These are phyloP conservation scores for Halictus quadricinctus DNA, from an alignment of 2,888 invertebrate genomes.

Conservation along the genomic window DNA sequence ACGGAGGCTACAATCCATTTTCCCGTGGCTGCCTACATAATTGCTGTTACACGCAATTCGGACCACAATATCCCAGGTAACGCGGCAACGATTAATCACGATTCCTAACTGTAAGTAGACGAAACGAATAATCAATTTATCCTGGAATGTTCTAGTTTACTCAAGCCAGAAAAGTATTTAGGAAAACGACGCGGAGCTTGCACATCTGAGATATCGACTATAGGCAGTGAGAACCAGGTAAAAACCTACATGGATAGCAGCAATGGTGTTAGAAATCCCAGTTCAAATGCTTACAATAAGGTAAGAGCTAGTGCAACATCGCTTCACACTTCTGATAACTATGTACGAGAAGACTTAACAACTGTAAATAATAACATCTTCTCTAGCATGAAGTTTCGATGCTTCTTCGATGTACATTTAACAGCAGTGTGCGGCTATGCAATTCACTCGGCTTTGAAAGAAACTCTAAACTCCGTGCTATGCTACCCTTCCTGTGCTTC, in stretches of 20 bases:
- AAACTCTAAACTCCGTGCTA: slow-evolving; percentile 4
- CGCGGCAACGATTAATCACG: background rate
- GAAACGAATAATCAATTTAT: slow-evolving; percentile 21
- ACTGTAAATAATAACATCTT: slow-evolving; percentile 55
- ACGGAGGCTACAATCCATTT: slow-evolving; percentile 99
- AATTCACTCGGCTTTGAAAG: slow-evolving; percentile 33
- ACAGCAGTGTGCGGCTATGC: slow-evolving; percentile 24
- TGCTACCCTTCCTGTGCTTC: slow-evolving; percentile 31
- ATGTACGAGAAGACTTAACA: slow-evolving; percentile 47
- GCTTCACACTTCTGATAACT: slow-evolving; percentile 66
- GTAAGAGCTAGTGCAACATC: slow-evolving; percentile 85
- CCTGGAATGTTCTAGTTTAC: slow-evolving; percentile 83
- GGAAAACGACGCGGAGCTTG: slow-evolving; percentile 84
- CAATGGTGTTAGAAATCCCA: slow-evolving; percentile 91
- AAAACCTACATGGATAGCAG: slow-evolving; percentile 96
- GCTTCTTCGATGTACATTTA: slow-evolving; percentile 40
- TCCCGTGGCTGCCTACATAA: slow-evolving; percentile 97
- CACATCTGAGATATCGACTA: slow-evolving; percentile 82
- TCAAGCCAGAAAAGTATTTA: slow-evolving; percentile 87
- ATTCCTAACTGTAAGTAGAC: background rate
- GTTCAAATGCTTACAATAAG: slow-evolving; percentile 95
- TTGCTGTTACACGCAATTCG: slow-evolving; percentile 97
- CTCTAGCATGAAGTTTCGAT: slow-evolving; percentile 41
- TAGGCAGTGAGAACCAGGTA: slow-evolving; percentile 93
- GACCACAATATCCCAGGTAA: slow-evolving; percentile 98